phyloP scores from a whole-genome alignment of 1,140 invertebrate species.

The Bactericera cockerelli region DNA sequence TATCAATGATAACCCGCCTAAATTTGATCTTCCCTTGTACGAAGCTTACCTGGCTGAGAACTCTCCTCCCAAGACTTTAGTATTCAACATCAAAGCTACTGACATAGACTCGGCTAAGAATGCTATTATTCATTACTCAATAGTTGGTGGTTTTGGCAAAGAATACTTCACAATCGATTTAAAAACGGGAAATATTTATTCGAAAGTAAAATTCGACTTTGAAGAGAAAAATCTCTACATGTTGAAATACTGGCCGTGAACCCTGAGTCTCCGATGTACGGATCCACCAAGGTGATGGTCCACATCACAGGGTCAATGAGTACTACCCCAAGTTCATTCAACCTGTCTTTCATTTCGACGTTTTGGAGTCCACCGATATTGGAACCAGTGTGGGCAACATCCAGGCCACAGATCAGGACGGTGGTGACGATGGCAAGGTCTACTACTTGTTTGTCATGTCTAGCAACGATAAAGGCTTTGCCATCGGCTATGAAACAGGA shows the following conservation, averaged over 20 bases:
- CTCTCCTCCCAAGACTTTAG: slow-evolving; percentile 50
- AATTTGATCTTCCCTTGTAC: slow-evolving; percentile 60
- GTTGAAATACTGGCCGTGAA: slow-evolving; percentile 74
- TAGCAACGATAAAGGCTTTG: slow-evolving; percentile 82
- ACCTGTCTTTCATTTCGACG: slow-evolving; percentile 80
- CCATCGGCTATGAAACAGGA: slow-evolving; percentile 68
- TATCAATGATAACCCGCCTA: slow-evolving; percentile 78
- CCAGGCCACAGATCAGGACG: slow-evolving; percentile 78
- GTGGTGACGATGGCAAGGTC: slow-evolving; percentile 78
- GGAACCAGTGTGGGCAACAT: slow-evolving; percentile 74
- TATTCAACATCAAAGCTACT: slow-evolving; percentile 57
- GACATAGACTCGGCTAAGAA: slow-evolving; percentile 87
- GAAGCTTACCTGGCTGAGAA: slow-evolving; percentile 73
- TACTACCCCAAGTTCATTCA: slow-evolving; percentile 82
- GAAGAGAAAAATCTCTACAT: slow-evolving; percentile 64
- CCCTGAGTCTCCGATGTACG: slow-evolving; percentile 66
- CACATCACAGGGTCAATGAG: slow-evolving; percentile 84
- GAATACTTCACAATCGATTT: slow-evolving; percentile 61
- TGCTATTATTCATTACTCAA: slow-evolving; percentile 71
- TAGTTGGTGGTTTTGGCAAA: slow-evolving; percentile 58
- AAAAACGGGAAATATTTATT: slow-evolving; percentile 57
- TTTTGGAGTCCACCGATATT: slow-evolving; percentile 79
- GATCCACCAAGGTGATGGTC: slow-evolving; percentile 52
- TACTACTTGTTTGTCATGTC: slow-evolving; percentile 85
- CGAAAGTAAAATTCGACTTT: slow-evolving; percentile 70